Conservation (phyloP, 2,113 vertebrate species). For the Ariopsis seemanni region DNA sequence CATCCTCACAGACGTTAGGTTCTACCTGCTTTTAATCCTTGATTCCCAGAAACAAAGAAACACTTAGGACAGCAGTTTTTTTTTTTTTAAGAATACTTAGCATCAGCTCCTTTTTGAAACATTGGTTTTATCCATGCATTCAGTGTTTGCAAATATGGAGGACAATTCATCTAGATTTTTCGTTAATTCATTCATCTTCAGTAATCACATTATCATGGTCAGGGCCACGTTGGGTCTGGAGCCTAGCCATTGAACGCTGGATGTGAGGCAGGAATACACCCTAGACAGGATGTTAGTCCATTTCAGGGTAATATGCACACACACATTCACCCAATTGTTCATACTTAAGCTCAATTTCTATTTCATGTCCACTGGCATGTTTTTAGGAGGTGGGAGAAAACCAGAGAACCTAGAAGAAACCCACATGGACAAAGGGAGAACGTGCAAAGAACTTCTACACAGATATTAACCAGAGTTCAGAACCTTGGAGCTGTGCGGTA, state of each 20-base stretch:
- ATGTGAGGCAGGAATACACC: not conserved
- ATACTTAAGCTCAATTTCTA: not conserved
- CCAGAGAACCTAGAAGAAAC: not conserved
- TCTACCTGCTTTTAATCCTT: not conserved
- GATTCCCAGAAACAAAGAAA: not conserved
- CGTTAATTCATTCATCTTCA: not conserved
- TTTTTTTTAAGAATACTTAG: conserved; percentile 17
- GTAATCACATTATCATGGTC: not conserved
- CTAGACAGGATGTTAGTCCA: not conserved
- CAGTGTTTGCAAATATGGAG: not conserved
- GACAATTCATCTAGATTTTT: not conserved
- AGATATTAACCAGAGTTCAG: not conserved
- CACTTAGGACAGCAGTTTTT: not conserved
- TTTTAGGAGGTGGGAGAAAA: not conserved
- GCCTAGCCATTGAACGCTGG: not conserved
- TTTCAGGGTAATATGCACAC: not conserved
- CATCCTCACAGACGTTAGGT: not conserved
- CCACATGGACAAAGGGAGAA: not conserved
- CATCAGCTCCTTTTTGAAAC: conserved; percentile 4
- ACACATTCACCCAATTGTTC: not conserved
- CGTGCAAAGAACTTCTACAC: not conserved
- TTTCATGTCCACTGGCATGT: not conserved
- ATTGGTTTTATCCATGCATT: not conserved
- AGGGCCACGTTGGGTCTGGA: not conserved
- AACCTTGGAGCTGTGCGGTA: not conserved